Percentiles rank a stretch among this genome's conserved stretches.
Conservation (phyloP, 2,113 vertebrate species). For the Psephotus haematonotus region DNA sequence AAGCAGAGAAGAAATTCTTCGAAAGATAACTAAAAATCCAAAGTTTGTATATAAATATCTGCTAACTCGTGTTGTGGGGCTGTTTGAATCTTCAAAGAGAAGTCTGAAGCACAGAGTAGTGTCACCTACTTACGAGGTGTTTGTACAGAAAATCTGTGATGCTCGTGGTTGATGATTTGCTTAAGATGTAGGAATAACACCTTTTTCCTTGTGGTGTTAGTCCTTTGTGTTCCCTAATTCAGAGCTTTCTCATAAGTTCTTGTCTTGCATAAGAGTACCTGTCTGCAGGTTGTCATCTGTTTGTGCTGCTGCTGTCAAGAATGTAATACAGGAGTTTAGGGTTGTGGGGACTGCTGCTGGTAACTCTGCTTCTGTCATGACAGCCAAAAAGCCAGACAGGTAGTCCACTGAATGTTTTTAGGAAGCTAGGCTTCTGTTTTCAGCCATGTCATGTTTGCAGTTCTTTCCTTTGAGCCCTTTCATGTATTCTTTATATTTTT, state of each 20-base stretch:
- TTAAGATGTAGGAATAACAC: neutral
- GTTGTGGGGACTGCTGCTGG: neutral
- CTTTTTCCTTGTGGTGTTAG: neutral
- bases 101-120: neutral
- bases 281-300: neutral
- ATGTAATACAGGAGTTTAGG: neutral
- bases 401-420: neutral
- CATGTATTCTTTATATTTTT: neutral
- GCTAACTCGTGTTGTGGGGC: neutral
- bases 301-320: neutral
- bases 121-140: neutral
- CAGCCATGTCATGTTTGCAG: neutral
- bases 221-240: neutral
- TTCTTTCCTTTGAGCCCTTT: neutral
- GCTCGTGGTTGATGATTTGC: neutral
- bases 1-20: neutral
- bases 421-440: neutral
- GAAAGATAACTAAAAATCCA: neutral
- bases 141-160: neutral
- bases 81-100: neutral
- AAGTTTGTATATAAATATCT: neutral
- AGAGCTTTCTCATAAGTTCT: neutral
- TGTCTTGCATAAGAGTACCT: neutral
- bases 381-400: neutral
- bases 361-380: neutral